A percentile compares a stretch with the other conserved stretches of the same genome.
phyloP scores from a whole-genome alignment of 1,140 invertebrate species.

The Lysiphlebus fabarum region DNA sequence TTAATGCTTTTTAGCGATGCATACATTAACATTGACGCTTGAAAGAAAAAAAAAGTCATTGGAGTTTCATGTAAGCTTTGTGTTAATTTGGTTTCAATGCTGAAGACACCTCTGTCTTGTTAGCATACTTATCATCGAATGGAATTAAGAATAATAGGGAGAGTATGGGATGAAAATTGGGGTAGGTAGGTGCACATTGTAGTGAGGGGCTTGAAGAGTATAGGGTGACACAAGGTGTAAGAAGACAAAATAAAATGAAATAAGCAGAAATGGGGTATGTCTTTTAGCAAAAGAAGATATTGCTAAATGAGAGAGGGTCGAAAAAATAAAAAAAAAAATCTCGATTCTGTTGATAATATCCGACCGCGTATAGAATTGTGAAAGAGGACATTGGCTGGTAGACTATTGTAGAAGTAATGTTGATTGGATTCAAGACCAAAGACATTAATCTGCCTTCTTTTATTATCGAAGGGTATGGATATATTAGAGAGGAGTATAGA shows the following conservation, averaged over 20 bases:
- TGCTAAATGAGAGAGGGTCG: not conserved
- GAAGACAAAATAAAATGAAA: slow-evolving; percentile 20
- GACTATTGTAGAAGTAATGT: slow-evolving; percentile 55
- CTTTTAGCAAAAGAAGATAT: slow-evolving; percentile 11
- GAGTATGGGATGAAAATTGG: not conserved
- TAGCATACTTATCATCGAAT: slow-evolving; percentile 54
- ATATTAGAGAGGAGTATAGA: slow-evolving; percentile 13
- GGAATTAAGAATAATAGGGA: slow-evolving; percentile 42
- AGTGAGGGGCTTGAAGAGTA: slow-evolving; percentile 9
- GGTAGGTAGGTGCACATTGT: slow-evolving; percentile 18
- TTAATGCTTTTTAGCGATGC: slow-evolving; percentile 39
- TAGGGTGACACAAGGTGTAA: slow-evolving; percentile 16
- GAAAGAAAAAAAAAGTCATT: slow-evolving; percentile 29
- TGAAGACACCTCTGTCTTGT: slow-evolving; percentile 41
- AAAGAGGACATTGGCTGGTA: slow-evolving; percentile 50
- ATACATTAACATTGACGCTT: slow-evolving; percentile 48
- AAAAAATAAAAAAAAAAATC: slow-evolving; percentile 21
- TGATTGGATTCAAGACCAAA: slow-evolving; percentile 55
- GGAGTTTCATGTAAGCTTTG: slow-evolving; percentile 42
- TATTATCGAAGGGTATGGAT: slow-evolving; percentile 41
- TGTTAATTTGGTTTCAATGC: slow-evolving; percentile 50
- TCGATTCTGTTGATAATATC: slow-evolving; percentile 52
- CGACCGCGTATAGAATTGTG: slow-evolving; percentile 34
- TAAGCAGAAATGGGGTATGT: slow-evolving; percentile 7
- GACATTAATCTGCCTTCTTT: slow-evolving; percentile 55